phyloP scores from a whole-genome alignment of 2,113 vertebrate genomes.

The Orycteropus afer region DNA sequence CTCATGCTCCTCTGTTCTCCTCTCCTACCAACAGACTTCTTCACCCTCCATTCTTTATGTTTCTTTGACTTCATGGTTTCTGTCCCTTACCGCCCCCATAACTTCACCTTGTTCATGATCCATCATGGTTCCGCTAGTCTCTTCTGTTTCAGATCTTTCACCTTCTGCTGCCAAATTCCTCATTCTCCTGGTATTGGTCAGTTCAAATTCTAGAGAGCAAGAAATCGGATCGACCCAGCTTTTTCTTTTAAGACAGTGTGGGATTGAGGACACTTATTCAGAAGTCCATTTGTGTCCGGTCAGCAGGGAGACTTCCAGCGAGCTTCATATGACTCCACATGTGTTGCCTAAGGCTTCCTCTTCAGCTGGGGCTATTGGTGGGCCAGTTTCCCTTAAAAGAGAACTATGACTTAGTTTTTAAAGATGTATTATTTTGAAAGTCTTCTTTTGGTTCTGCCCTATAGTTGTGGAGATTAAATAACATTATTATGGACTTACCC shows the following conservation, averaged over 20 bases:
- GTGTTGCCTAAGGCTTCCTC: background rate
- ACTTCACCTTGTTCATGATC: background rate
- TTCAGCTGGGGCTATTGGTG: background rate
- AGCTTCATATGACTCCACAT: background rate
- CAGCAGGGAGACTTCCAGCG: background rate
- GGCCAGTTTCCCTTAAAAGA: constrained; percentile 11
- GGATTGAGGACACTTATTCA: background rate
- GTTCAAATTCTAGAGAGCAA: background rate
- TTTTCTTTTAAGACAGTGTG: background rate
- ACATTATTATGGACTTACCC: background rate
- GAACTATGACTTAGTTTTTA: background rate
- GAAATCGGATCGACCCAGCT: background rate
- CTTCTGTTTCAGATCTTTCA: constrained; percentile 24
- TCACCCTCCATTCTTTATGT: background rate
- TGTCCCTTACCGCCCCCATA: background rate
- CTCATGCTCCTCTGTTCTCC: background rate
- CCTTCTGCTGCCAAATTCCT: background rate
- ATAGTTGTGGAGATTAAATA: background rate
- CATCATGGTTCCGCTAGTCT: background rate
- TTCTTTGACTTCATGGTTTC: constrained; percentile 31
- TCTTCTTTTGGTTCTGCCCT: background rate
- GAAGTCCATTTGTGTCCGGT: background rate
- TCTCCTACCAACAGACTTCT: constrained; percentile 5
- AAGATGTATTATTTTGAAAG: constrained; percentile 24
- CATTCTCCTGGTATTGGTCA: background rate